phyloP scores from a whole-genome alignment of 2,797 vertebrate genomes.

The Neoniphon sammara region DNA sequence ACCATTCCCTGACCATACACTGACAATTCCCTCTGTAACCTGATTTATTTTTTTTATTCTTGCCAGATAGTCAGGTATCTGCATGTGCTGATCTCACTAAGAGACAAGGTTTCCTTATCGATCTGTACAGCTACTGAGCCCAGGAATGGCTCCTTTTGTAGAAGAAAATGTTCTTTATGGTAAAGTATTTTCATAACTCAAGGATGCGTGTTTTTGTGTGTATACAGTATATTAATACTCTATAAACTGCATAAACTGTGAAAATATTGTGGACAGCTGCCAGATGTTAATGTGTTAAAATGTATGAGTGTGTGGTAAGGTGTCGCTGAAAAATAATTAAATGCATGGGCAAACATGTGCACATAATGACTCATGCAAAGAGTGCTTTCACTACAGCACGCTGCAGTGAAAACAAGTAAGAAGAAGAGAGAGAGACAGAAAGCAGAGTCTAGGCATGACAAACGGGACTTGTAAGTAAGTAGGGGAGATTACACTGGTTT shows the following conservation, averaged over 20 bases:
- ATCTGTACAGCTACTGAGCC: too few relatives aligned
- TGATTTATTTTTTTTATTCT: not conserved
- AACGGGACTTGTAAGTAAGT: conserved; percentile 70
- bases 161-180: too few relatives aligned
- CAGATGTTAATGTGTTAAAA: not conserved
- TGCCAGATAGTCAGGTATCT: not conserved
- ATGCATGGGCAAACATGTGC: not conserved
- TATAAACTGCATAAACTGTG: too few relatives aligned
- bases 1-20: too few relatives aligned
- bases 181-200: too few relatives aligned
- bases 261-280: not conserved
- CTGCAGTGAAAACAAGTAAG: conserved; percentile 34
- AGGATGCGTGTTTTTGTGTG: too few relatives aligned
- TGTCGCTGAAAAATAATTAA: too few relatives aligned
- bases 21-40: not conserved
- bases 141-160: too few relatives aligned
- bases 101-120: not conserved
- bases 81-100: not conserved
- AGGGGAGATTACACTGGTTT: conserved; percentile 74
- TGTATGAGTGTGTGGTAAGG: not conserved
- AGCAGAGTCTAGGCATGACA: conserved; percentile 57
- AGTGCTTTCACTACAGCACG: conserved; percentile 9
- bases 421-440: conserved; percentile 23
- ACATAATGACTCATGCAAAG: conserved; percentile 26
- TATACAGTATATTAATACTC: too few relatives aligned